These are phyloP conservation scores for Columbina picui DNA, from an alignment of 2,113 vertebrate genomes.

Conservation along the genomic window DNA sequence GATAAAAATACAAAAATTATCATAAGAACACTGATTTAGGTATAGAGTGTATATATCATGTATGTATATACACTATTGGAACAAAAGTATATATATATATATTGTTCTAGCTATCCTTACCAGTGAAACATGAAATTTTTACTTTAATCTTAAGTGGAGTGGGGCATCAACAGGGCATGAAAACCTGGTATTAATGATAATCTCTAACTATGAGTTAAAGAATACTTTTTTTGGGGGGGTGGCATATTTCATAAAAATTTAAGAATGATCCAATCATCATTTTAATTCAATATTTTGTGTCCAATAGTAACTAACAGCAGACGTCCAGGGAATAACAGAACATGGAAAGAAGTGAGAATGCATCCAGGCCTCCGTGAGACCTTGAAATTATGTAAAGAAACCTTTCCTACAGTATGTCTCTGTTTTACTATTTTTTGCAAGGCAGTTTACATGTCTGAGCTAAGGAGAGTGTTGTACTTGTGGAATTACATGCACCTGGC, in stretches of 20 bases:
- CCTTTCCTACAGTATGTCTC: background rate
- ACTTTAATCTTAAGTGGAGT: background rate
- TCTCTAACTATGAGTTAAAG: background rate
- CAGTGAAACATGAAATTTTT: background rate
- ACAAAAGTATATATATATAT: background rate
- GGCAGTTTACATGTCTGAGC: background rate
- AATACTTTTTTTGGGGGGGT: background rate
- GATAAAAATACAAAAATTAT: background rate
- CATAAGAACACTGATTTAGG: background rate
- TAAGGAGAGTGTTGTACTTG: background rate
- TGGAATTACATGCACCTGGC: background rate
- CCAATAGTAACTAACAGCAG: background rate
- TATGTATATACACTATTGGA: no score
- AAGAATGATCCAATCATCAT: background rate
- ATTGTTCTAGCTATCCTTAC: background rate
- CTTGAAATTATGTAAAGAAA: background rate
- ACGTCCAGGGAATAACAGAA: background rate
- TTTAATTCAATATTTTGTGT: background rate
- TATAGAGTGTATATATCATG: background rate
- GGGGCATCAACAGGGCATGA: background rate
- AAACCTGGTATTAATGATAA: background rate
- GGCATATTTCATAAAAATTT: background rate
- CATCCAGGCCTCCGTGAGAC: background rate
- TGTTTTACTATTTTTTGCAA: background rate
- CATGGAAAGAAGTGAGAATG: background rate